Evolutionary conservation across 2,888 invertebrate genomes (phyloP), one percentile per base, ranked within the genome.

Genomic region (Selenia dentaria): DNA sequence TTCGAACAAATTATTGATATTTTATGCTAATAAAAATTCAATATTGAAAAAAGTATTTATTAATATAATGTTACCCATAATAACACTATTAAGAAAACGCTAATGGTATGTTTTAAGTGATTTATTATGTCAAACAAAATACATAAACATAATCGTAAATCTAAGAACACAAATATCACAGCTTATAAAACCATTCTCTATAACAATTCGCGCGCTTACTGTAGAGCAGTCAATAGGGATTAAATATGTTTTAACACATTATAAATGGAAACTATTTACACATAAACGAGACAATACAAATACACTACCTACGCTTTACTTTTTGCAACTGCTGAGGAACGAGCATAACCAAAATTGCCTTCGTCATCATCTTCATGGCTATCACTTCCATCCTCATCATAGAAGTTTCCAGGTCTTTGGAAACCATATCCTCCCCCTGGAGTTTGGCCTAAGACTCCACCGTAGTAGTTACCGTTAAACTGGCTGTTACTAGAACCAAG

Each of bases 381-480:
- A 1, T 64, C 65, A 8, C 58, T 62, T 8, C 65, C 69, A n/a
- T 64, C 57, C 11, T 70, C 75, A 38, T 78, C 78, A 32, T 58
- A 69, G 24, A 50, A 70, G 2, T 66, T 57, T 2, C 79, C 69
- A 22, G 77, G 79, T 9, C 71, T 65, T 52, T 74, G 77, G 62
- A 72, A 75, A 6, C 74, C 77, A 22, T 71, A 75, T 0, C 79
- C 79, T 14, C 72, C 69, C 14, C 62, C 65, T 16, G 53, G 50
- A 18, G 33, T 57, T 8, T 53, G 60, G 3, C 47, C 47, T 10
- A 48, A 12, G 2, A 48, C 47, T 12, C 72, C 71, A 6, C 71
- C 72, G 36, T 83, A 75, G 45, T 79, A 85, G 58, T 87, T 88
- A 0, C 89, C 90, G 48, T 89, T 88, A 43, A 82, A 90, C 50